Conservation (phyloP, 2,797 vertebrate genomes). For the Phataginus tetradactyla region DNA sequence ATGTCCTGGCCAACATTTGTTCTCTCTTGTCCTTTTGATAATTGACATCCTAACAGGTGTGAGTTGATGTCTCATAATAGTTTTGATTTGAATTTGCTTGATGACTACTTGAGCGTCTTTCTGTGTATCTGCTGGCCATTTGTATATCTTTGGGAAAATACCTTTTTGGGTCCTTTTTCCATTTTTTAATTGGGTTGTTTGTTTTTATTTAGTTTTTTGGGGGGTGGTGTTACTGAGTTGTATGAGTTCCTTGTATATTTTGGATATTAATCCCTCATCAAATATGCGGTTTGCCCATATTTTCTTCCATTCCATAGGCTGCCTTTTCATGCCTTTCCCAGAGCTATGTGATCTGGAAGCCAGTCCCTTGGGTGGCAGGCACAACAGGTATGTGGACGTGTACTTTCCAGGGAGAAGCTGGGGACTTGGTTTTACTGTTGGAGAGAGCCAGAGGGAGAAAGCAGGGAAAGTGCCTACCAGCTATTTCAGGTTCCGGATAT, state of each 20-base stretch:
- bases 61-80: background rate
- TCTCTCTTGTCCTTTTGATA: background rate
- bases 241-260: background rate
- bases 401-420: background rate
- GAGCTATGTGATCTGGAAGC: background rate
- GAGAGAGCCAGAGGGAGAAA: background rate
- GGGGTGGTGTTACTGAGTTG: background rate
- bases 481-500: background rate
- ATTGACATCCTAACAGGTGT: background rate
- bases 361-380: background rate
- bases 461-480: background rate
- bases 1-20: no score
- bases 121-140: background rate
- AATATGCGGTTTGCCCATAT: background rate
- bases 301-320: background rate
- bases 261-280: background rate
- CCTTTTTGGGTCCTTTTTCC: background rate
- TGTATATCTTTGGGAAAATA: background rate
- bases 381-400: background rate
- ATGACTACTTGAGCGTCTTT: background rate
- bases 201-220: background rate
- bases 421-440: background rate
- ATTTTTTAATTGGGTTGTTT: background rate
- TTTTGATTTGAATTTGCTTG: background rate
- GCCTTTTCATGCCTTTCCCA: background rate